phyloP scores from a whole-genome alignment of 2,113 vertebrate species.

The Carassius gibelio region DNA sequence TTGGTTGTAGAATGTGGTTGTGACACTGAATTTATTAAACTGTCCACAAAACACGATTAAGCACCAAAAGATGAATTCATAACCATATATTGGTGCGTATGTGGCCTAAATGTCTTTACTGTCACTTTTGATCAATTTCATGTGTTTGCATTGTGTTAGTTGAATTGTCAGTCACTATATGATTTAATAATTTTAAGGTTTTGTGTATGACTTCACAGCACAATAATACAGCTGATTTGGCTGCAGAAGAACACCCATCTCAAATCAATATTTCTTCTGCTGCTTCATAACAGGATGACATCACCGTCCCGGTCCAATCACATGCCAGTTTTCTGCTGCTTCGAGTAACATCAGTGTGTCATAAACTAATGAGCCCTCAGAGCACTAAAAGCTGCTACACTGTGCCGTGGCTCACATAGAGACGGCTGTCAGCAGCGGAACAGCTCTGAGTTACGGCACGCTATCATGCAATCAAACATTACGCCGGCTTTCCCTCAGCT shows the following conservation, averaged over 20 bases:
- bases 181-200: background rate
- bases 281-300: background rate
- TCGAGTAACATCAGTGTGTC: slow-evolving; percentile 16
- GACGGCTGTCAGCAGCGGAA: slow-evolving; percentile 66
- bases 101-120: no score
- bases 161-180: background rate
- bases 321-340: slow-evolving; percentile 44
- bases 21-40: no score
- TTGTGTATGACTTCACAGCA: background rate
- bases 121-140: no score
- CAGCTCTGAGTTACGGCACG: slow-evolving; percentile 68
- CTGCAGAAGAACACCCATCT: background rate
- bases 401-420: slow-evolving; percentile 36
- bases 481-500: slow-evolving; percentile 66
- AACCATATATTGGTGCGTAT: no score
- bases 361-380: slow-evolving; percentile 12
- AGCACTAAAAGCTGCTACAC: slow-evolving; percentile 3
- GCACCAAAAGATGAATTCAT: no score
- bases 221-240: background rate
- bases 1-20: no score
- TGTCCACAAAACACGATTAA: no score
- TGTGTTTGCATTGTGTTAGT: background rate
- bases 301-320: background rate
- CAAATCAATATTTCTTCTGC: background rate
- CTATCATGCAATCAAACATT: slow-evolving; percentile 77